Evolutionary conservation across 1,140 invertebrate species (phyloP).

Genomic region (Phenacoccus solenopsis): DNA sequence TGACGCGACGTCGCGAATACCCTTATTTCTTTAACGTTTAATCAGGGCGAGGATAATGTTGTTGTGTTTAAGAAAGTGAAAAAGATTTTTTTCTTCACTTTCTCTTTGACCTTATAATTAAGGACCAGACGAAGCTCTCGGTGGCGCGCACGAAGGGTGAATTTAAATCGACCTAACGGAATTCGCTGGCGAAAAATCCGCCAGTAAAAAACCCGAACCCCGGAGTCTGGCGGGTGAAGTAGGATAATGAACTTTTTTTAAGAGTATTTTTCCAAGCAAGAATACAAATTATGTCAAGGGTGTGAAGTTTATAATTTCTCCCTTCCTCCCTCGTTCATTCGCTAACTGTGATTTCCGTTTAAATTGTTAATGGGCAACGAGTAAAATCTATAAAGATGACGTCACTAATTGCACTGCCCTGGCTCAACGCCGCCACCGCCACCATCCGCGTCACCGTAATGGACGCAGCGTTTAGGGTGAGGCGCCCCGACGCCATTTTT

Average conservation of each 20-base stretch:
- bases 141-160: conserved; percentile 5
- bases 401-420: conserved; percentile 15
- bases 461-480: neutral
- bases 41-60: neutral
- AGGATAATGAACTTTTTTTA: conserved; percentile 15
- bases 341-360: conserved; percentile 3
- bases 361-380: neutral
- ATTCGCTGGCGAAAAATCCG: neutral
- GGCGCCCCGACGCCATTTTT: conserved; percentile 10
- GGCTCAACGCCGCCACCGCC: neutral
- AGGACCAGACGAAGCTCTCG: neutral
- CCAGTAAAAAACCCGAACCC: neutral
- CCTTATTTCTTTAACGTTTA: neutral
- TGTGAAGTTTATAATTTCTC: conserved; percentile 14
- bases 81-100: neutral
- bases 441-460: neutral
- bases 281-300: conserved; percentile 18
- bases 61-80: neutral
- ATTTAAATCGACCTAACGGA: neutral
- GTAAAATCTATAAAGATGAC: conserved; percentile 17
- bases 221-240: neutral
- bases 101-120: conserved; percentile 10
- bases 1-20: too few relatives aligned
- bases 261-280: conserved; percentile 6
- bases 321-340: neutral